Conservation (phyloP, 2,797 vertebrate genomes). For the Pseudotriccus pelzelni region DNA sequence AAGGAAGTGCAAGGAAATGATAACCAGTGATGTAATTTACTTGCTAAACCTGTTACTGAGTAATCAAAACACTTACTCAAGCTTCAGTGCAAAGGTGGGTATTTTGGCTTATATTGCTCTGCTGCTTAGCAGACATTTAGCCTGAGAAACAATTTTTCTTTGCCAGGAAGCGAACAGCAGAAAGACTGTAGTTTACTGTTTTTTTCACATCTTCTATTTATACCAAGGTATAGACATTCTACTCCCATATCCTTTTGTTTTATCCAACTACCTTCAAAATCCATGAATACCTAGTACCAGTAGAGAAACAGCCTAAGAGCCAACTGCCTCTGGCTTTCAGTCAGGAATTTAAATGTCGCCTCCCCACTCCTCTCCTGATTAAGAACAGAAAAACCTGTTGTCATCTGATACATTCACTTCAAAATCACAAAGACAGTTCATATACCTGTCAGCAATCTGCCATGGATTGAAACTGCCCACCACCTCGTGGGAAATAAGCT, state of each 20-base stretch:
- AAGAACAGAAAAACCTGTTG: not conserved
- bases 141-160: not conserved
- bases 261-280: not conserved
- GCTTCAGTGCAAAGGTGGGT: not conserved
- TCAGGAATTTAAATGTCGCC: not conserved
- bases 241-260: not conserved
- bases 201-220: not conserved
- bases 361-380: not conserved
- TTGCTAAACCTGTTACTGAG: not conserved
- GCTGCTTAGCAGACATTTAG: not conserved
- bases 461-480: conserved; percentile 87
- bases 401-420: not conserved
- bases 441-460: conserved; percentile 87
- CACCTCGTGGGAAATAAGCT: conserved; percentile 79
- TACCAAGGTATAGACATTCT: not conserved
- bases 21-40: not conserved
- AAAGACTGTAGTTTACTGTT: not conserved
- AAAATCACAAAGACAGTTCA: not conserved
- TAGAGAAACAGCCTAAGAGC: not conserved
- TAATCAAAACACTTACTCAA: not conserved
- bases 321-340: not conserved
- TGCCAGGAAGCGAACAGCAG: not conserved
- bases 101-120: not conserved
- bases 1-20: not conserved
- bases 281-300: not conserved